These are phyloP conservation scores for Drosophila nigromelanica DNA, from an alignment of 1,140 invertebrate species.

Conservation along the genomic window DNA sequence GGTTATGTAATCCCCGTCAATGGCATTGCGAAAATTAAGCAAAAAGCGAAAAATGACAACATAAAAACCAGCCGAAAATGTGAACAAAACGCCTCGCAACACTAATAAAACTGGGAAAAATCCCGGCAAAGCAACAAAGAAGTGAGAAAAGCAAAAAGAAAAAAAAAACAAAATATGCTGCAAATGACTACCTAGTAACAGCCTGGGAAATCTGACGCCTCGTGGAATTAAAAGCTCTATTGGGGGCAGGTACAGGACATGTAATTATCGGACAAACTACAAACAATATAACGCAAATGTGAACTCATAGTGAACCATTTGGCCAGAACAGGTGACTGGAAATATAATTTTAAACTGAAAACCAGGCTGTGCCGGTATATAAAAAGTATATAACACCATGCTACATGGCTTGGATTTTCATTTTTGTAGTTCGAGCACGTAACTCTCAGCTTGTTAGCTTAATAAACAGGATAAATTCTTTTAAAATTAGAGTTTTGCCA, in stretches of 20 bases:
- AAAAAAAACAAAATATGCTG: constrained; percentile 22
- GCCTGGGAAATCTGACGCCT: constrained; percentile 48
- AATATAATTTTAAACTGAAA: constrained; percentile 32
- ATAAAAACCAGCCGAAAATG: constrained; percentile 34
- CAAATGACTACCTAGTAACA: constrained; percentile 35
- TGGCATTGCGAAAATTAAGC: constrained; percentile 45
- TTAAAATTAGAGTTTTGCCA: not conserved
- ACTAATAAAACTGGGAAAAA: constrained; percentile 36
- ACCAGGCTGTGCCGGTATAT: constrained; percentile 1
- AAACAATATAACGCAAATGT: constrained; percentile 38
- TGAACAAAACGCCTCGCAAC: constrained; percentile 30
- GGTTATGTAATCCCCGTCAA: constrained; percentile 39
- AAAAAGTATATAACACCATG: constrained; percentile 9
- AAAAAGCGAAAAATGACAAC: constrained; percentile 33
- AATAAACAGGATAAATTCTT: not conserved
- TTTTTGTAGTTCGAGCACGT: too few relatives aligned
- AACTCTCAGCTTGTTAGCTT: not conserved
- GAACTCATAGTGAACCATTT: constrained; percentile 15
- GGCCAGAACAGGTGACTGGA: constrained; percentile 25
- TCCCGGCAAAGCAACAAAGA: constrained; percentile 9
- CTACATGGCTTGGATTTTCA: not conserved
- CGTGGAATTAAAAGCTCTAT: constrained; percentile 56
- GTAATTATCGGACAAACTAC: constrained; percentile 59
- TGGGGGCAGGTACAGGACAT: not conserved
- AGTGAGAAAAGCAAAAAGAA: constrained; percentile 2